phyloP scores from a whole-genome alignment of 2,113 vertebrate genomes.

The Clarias macrocephalus region DNA sequence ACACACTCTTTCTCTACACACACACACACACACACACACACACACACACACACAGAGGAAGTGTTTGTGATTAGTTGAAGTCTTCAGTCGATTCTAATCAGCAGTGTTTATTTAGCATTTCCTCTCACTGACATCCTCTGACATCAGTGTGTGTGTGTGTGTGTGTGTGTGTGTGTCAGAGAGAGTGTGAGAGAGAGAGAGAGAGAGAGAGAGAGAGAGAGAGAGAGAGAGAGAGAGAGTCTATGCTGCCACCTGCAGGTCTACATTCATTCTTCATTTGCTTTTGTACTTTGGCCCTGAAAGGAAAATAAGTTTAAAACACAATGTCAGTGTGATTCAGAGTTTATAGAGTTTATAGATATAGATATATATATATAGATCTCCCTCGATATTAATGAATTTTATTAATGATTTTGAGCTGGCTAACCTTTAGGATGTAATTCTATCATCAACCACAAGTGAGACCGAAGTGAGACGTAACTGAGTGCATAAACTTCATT shows the following conservation, averaged over 20 bases:
- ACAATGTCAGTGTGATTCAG: background rate
- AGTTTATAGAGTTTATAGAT: too few species aligned
- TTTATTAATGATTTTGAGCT: too few species aligned
- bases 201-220: too few species aligned
- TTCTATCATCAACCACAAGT: background rate
- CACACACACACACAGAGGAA: background rate
- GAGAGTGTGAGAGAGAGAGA: too few species aligned
- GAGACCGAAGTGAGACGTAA: too few species aligned
- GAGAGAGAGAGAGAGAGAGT: too few species aligned
- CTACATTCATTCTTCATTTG: background rate
- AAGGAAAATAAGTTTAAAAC: background rate
- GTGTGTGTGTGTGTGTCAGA: conserved; percentile 8
- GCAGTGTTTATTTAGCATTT: background rate
- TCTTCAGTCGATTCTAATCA: background rate
- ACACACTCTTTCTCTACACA: background rate
- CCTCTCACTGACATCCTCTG: background rate
- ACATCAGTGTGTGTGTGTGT: background rate
- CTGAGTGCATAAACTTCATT: too few species aligned
- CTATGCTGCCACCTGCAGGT: background rate
- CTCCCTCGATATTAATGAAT: too few species aligned
- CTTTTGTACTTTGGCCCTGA: background rate
- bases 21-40: background rate
- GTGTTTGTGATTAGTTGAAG: background rate
- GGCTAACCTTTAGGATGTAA: background rate
- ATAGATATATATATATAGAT: too few species aligned